Evolutionary conservation across 1,140 invertebrate genomes (phyloP), one percentile per base, ranked within the genome.

Genomic region (Drosophila truncata): DNA sequence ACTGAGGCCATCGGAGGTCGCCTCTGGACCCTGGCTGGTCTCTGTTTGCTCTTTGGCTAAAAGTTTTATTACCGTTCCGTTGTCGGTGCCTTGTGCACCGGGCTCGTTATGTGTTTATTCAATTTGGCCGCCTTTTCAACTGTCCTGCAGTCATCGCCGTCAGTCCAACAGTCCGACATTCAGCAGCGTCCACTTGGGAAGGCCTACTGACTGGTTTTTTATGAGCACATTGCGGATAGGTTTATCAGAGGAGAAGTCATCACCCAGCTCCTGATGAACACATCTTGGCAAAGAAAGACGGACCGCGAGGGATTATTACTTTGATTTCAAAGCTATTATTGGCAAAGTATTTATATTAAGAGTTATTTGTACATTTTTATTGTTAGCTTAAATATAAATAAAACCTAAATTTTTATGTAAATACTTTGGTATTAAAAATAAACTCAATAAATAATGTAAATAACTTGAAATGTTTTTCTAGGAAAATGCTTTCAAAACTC

Each of bases 31-130:
- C 25, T 18, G 47, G 16, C 25, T 29, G 57, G 57, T 57, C 69
- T 72, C 63, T 65, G 63, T 74, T 62, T 71, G 69, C 73, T 79
- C 33, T 59, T 65, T 78, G 74, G 78, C 85, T 90, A 90, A 90
- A 82, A 90, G 85, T 90, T 90, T 90, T 90, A 90, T 90, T 78
- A 90, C 85, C 85, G 85, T 70, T 85, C 58, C 74, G 85, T 59
- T 86, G n/a, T 65, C 42, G 55, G 42, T n/a, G 37, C 66, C 33
- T 59, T 73, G 57, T 75, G 73, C 84, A 85, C 65, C 64, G 71
- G 70, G 75, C 85, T 90, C 85, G 85, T 90, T 90, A 90, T 91
- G 81, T 90, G 78, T 81, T 90, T 90, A 90, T 90, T 90, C 85
- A 90, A 90, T 90, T 90, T 90, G 78, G 63, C 57, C 39, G 42